Evolutionary conservation across 2,888 invertebrate genomes (phyloP).

Genomic region (Netelia fuscicornis): DNA sequence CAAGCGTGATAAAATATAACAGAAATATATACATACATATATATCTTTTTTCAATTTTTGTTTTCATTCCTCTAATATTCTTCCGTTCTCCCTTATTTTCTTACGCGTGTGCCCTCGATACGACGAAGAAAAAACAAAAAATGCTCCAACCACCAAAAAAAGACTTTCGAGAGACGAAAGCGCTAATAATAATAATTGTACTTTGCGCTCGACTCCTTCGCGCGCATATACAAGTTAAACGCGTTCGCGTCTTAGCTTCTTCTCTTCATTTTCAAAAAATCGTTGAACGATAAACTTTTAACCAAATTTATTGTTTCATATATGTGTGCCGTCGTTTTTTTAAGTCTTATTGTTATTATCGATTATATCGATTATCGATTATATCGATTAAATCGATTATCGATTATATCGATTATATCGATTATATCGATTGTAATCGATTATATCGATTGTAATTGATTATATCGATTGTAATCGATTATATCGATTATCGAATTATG

Average conservation of each 20-base stretch:
- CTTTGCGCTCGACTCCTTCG: conserved; percentile 2
- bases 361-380: too few species aligned
- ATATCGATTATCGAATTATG: too few species aligned
- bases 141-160: background rate
- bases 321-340: too few species aligned
- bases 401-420: too few species aligned
- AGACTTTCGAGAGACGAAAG: background rate
- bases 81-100: background rate
- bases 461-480: too few species aligned
- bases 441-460: too few species aligned
- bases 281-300: background rate
- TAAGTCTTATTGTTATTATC: too few species aligned
- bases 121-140: background rate
- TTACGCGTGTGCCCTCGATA: background rate
- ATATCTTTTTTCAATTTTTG: conserved; percentile 6
- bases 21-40: background rate
- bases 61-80: conserved; percentile 62
- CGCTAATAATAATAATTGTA: conserved; percentile 16
- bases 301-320: background rate
- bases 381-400: too few species aligned
- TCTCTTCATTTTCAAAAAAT: background rate
- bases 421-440: too few species aligned
- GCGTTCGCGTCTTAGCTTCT: background rate
- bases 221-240: background rate
- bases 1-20: background rate